phyloP scores from a whole-genome alignment of 2,888 invertebrate species.

The Neoaliturus tenellus region DNA sequence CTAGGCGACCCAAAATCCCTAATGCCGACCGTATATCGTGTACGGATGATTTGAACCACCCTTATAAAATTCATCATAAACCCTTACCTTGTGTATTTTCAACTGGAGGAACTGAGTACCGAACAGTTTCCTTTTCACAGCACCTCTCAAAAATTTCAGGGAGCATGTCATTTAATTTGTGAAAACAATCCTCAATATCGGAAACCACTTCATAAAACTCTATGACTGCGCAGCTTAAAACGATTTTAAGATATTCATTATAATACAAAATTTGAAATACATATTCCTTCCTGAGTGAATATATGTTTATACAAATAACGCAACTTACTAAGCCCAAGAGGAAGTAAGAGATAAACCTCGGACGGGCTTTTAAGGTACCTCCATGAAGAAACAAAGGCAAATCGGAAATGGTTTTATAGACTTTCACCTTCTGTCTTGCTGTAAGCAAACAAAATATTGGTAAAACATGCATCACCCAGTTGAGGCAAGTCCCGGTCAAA shows the following conservation, averaged over 20 bases:
- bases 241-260: background rate
- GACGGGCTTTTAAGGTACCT: no score
- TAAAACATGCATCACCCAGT: background rate
- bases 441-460: background rate
- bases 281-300: background rate
- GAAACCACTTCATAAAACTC: constrained; percentile 1
- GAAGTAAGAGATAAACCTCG: background rate
- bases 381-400: background rate
- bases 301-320: background rate
- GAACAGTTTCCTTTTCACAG: background rate
- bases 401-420: background rate
- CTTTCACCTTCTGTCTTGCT: background rate
- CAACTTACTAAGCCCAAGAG: background rate
- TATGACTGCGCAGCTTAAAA: background rate
- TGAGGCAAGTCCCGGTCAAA: background rate
- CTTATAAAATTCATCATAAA: no score
- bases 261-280: background rate
- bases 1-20: no score
- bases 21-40: no score
- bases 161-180: background rate
- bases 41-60: no score
- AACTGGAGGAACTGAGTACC: background rate
- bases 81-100: background rate
- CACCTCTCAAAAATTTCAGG: background rate
- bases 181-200: background rate